Conservation (phyloP, 2,888 invertebrate genomes). For the Caenorhabditis sp. region DNA sequence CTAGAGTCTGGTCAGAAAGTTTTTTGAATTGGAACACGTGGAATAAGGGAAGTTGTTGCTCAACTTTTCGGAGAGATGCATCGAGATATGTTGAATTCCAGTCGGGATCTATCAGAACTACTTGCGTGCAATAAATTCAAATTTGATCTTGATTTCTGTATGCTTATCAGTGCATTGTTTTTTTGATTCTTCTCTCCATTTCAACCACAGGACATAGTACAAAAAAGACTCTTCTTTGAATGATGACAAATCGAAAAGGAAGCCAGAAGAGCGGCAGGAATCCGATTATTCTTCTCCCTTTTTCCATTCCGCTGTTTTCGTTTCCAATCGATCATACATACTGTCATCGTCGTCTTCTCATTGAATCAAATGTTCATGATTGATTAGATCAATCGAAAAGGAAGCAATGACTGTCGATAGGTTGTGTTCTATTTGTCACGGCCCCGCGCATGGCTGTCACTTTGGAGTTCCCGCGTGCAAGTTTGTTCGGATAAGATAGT, state of each 20-base stretch:
- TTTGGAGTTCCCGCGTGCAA: constrained; percentile 50
- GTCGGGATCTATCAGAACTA: too few relatives aligned
- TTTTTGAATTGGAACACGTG: too few relatives aligned
- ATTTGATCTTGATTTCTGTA: too few relatives aligned
- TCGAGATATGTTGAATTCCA: too few relatives aligned
- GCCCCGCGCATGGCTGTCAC: constrained; percentile 21
- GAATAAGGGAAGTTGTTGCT: too few relatives aligned
- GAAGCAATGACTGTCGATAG: background rate
- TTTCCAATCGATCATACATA: background rate
- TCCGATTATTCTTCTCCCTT: constrained; percentile 1
- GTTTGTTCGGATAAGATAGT: constrained; percentile 1
- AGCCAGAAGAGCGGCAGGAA: background rate
- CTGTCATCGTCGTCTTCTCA: background rate
- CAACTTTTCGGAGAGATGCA: too few relatives aligned
- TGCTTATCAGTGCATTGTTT: too few relatives aligned
- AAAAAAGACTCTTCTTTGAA: background rate
- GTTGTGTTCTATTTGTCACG: constrained; percentile 40
- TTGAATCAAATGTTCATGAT: too few relatives aligned
- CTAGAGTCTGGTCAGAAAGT: too few relatives aligned
- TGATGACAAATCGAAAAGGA: background rate
- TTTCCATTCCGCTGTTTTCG: background rate
- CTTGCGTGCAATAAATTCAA: too few relatives aligned
- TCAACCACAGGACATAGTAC: background rate
- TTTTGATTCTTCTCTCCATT: background rate
- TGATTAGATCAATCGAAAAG: too few relatives aligned